phyloP scores from a whole-genome alignment of 2,888 invertebrate genomes.

The Melinaea menophilus region DNA sequence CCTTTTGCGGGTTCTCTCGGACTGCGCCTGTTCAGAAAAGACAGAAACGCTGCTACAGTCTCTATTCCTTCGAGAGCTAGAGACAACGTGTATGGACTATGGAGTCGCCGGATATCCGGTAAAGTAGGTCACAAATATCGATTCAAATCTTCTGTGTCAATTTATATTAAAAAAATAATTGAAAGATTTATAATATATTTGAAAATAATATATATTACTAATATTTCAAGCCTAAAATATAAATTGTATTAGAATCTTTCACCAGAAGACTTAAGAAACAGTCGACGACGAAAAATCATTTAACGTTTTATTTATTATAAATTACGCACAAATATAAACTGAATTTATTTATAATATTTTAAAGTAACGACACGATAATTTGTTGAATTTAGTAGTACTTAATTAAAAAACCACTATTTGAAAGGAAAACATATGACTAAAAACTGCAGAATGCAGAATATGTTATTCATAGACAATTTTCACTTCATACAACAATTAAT shows the following conservation, averaged over 20 bases:
- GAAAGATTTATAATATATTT: neutral
- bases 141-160: constrained; percentile 30
- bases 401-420: constrained; percentile 59
- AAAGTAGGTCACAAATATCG: constrained; percentile 39
- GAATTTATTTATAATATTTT: constrained; percentile 53
- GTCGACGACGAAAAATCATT: neutral
- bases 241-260: neutral
- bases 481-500: constrained; percentile 14
- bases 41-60: constrained; percentile 73
- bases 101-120: constrained; percentile 75
- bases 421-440: constrained; percentile 73
- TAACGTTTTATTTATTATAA: constrained; percentile 23
- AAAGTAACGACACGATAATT: constrained; percentile 62
- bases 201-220: constrained; percentile 3
- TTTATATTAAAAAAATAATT: constrained; percentile 15
- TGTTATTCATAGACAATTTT: constrained; percentile 63
- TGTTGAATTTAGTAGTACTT: constrained; percentile 55
- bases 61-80: constrained; percentile 70
- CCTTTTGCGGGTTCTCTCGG: constrained; percentile 76
- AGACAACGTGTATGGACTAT: constrained; percentile 74
- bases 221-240: neutral
- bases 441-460: constrained; percentile 67
- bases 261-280: neutral
- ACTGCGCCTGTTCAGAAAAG: constrained; percentile 78
- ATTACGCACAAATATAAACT: constrained; percentile 28